Evolutionary conservation across 1,140 invertebrate genomes (phyloP).

Genomic region (Saccostrea glomerata): DNA sequence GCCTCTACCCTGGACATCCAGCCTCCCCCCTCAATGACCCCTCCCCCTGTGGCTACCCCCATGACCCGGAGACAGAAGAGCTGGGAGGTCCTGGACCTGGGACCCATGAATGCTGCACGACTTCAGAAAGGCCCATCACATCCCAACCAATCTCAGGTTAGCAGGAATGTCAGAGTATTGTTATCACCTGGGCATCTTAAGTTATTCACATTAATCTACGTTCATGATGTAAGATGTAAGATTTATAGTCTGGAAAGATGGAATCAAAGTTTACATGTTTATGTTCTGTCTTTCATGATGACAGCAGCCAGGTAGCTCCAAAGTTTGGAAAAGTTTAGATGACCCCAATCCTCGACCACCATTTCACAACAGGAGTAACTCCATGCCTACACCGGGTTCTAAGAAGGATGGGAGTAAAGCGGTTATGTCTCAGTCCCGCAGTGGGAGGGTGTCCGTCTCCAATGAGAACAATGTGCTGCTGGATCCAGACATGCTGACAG

Average conservation of each 20-base stretch:
- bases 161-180: neutral
- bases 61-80: slow-evolving; percentile 88
- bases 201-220: too few relatives aligned
- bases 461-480: slow-evolving; percentile 97
- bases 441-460: slow-evolving; percentile 90
- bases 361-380: slow-evolving; percentile 91
- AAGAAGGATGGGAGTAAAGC: slow-evolving; percentile 77
- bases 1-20: slow-evolving; percentile 52
- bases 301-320: slow-evolving; percentile 72
- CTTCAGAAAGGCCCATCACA: slow-evolving; percentile 68
- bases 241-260: too few relatives aligned
- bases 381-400: slow-evolving; percentile 88
- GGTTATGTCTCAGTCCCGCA: slow-evolving; percentile 81
- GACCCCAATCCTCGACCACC: slow-evolving; percentile 84
- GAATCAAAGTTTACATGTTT: neutral
- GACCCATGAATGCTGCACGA: slow-evolving; percentile 82
- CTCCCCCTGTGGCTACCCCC: slow-evolving; percentile 58
- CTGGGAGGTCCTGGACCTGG: slow-evolving; percentile 93
- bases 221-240: too few relatives aligned
- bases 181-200: too few relatives aligned
- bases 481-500: slow-evolving; percentile 94
- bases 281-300: neutral
- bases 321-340: slow-evolving; percentile 84
- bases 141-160: slow-evolving; percentile 66
- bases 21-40: slow-evolving; percentile 35